These are phyloP conservation scores for Numenius arquata DNA, from an alignment of 2,113 vertebrate genomes.

Conservation along the genomic window DNA sequence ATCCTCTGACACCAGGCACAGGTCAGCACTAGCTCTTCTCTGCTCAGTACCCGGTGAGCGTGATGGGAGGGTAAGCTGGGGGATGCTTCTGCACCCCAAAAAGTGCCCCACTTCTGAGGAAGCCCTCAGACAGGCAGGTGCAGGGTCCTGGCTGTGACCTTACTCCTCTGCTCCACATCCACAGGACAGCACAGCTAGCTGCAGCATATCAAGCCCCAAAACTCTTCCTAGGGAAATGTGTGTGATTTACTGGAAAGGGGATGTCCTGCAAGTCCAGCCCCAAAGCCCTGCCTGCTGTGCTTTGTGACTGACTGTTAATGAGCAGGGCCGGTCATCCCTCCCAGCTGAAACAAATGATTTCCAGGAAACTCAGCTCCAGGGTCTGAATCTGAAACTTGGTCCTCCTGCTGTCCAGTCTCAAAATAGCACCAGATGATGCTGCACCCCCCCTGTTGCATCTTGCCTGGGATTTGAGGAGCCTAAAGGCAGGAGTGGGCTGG, in stretches of 20 bases:
- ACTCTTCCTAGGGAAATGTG: rapidly evolving
- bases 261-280: rapidly evolving
- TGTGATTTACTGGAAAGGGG: background rate
- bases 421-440: rapidly evolving
- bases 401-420: rapidly evolving
- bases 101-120: rapidly evolving
- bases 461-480: background rate
- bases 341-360: background rate
- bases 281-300: rapidly evolving
- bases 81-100: background rate
- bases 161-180: background rate
- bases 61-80: background rate
- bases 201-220: background rate
- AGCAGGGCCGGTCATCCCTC: rapidly evolving
- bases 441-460: rapidly evolving
- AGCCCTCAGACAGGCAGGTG: background rate
- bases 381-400: background rate
- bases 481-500: background rate
- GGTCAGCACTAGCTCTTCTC: background rate
- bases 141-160: rapidly evolving
- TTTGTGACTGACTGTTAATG: rapidly evolving
- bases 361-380: background rate
- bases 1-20: background rate
- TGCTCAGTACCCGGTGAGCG: rapidly evolving
- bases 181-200: background rate